A percentile compares a stretch with the other conserved stretches of the same genome.
These are phyloP conservation scores for Asarcornis scutulata DNA, from an alignment of 2,113 vertebrate genomes.

Conservation along the genomic window DNA sequence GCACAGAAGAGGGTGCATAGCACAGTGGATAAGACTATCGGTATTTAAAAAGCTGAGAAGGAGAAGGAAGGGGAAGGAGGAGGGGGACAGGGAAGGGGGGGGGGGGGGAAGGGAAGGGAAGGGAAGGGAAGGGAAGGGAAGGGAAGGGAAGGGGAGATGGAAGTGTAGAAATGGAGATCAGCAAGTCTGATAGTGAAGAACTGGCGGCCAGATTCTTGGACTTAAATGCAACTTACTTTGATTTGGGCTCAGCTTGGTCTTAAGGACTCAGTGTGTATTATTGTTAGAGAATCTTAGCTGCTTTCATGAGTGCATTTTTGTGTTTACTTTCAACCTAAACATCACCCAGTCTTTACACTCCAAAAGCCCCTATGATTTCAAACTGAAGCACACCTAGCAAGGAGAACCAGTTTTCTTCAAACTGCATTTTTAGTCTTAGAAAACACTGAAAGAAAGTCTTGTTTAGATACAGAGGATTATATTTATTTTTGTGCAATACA, in stretches of 20 bases:
- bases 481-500: not conserved
- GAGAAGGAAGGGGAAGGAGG: no score
- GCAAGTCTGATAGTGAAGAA: not conserved
- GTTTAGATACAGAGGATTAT: not conserved
- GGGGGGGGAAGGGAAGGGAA: not conserved
- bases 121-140: no score
- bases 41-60: not conserved
- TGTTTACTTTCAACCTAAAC: not conserved
- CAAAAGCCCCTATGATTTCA: fast-evolving
- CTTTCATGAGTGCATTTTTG: not conserved
- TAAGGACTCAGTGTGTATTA: fast-evolving
- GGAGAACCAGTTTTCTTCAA: not conserved
- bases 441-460: not conserved
- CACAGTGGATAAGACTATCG: not conserved
- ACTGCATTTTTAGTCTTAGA: not conserved
- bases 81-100: not conserved
- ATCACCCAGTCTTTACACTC: not conserved
- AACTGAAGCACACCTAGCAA: not conserved
- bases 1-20: not conserved
- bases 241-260: fast-evolving
- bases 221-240: not conserved
- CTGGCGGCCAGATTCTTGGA: not conserved
- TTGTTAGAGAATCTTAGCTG: not conserved
- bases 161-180: not conserved
- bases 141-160: not conserved